A percentile compares a stretch with the other conserved stretches of the same genome.
Evolutionary conservation across 2,888 invertebrate genomes (phyloP).

Genomic region (Lymantria monacha): DNA sequence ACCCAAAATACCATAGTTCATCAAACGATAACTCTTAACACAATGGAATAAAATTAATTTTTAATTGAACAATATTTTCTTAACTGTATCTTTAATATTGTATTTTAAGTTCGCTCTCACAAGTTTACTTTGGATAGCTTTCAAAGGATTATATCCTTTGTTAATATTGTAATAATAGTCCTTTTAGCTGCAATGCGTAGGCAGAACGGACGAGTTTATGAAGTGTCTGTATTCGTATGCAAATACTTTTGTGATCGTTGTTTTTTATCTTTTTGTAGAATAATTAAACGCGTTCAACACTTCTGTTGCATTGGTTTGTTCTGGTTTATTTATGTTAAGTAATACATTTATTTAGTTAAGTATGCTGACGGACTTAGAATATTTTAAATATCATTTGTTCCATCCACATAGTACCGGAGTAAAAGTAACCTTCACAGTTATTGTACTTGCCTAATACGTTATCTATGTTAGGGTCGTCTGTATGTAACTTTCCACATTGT

Average conservation of each 20-base stretch:
- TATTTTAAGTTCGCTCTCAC: slow-evolving; percentile 48
- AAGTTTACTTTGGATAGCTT: slow-evolving; percentile 40
- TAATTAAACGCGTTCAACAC: slow-evolving; percentile 40
- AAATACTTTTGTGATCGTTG: slow-evolving; percentile 38
- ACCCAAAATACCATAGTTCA: not conserved
- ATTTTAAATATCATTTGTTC: no score
- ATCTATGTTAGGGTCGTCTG: no score
- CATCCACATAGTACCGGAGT: no score
- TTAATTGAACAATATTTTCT: not conserved
- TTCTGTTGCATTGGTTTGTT: slow-evolving; percentile 28
- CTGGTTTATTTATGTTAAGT: not conserved
- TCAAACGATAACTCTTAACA: slow-evolving; percentile 14
- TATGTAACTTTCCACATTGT: no score
- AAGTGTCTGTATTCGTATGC: slow-evolving; percentile 62
- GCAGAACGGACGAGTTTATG: slow-evolving; percentile 55
- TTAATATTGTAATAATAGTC: slow-evolving; percentile 44
- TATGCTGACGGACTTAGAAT: not conserved
- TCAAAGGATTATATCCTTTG: slow-evolving; percentile 64
- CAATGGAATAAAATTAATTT: slow-evolving; percentile 25
- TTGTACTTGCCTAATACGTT: no score
- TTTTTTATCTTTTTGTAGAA: slow-evolving; percentile 40
- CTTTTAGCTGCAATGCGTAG: slow-evolving; percentile 41
- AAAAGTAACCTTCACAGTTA: no score
- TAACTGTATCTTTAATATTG: slow-evolving; percentile 32
- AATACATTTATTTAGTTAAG: not conserved